Base-by-base conservation (phyloP, 2,797 vertebrate genomes). In the Melanotaenia trifasciata region DNA sequence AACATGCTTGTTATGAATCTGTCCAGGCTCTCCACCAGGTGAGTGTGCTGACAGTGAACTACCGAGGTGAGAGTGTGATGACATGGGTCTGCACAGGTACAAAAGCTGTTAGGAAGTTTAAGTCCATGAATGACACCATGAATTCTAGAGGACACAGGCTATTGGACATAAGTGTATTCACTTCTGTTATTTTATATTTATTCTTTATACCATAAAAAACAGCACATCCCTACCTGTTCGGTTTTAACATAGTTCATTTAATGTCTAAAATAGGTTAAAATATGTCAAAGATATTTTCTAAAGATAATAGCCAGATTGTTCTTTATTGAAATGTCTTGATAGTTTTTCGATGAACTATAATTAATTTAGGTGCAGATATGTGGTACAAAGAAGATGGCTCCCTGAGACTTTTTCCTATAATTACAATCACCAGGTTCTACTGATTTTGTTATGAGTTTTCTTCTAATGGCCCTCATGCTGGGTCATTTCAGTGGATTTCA, bases 91-190 rank as follows among this genome's bases (percentile, higher is more conserved):
- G 33, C 16, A 51, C 28, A 14, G 8, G 35, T 38, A 16, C 6
- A 67, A 47, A 58, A 58, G 65, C 36, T 45, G 35, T 64, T 22
- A 22, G n/a, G 7, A 58, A 33, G n/a, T 58, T 22, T 43, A 20
- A 6, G 40, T 62, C 16, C 20, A 30, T 43, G 22, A 50, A n/a
- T 50, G 10, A 1, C 18, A n/a, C 20, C 13, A 40, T 13, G 7
- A 26, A 60, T 24, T 0, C 13, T 24, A 8, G 24, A 61, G 4
- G 20, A 22, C 22, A n/a, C 47, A 36, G 36, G 36, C 36, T 36
- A 36, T 0, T 36, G 36, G 36, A 36, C 36, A 10, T 7, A 35
- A 35, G 28, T 30, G 33, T 35, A 35, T 35, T 0, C 33, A 12
- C 36, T 12, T 36, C 10, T 36, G 10, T 36, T 12, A 11, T 36